These are phyloP conservation scores for Dermochelys coriacea DNA, from an alignment of 2,797 vertebrate genomes.

Conservation along the genomic window DNA sequence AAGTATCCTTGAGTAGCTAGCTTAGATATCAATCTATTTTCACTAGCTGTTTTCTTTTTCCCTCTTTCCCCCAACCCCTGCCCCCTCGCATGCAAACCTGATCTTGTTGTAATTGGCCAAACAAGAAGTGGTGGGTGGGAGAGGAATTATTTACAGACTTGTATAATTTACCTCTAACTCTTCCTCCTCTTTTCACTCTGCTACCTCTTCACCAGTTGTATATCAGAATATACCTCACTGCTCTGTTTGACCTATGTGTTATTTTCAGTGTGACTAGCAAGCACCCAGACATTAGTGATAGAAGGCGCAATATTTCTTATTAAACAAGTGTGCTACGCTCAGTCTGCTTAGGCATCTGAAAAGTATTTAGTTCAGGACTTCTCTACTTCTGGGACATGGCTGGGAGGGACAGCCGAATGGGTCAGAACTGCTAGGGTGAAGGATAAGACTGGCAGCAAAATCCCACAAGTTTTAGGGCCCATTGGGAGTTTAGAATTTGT, in stretches of 20 bases:
- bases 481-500: too few species aligned
- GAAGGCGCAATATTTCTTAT: not conserved
- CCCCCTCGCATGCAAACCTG: not conserved
- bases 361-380: not conserved
- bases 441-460: not conserved
- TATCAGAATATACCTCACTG: not conserved
- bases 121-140: not conserved
- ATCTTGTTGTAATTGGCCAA: not conserved
- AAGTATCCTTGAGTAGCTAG: conserved; percentile 36
- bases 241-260: not conserved
- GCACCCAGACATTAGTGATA: not conserved
- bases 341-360: not conserved
- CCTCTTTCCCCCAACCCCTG: not conserved
- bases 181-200: not conserved
- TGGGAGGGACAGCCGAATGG: not conserved
- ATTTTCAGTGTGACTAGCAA: not conserved
- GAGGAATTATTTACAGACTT: not conserved
- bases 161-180: not conserved
- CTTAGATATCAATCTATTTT: conserved; percentile 32
- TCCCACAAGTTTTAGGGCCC: not conserved
- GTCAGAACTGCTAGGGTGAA: not conserved
- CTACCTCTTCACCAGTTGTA: not conserved
- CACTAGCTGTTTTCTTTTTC: not conserved
- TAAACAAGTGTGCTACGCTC: not conserved
- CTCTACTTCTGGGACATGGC: not conserved